Percentiles rank a stretch among this genome's conserved stretches.
Evolutionary conservation across 1,140 invertebrate genomes (phyloP).

Genomic region (Mercenaria mercenaria): DNA sequence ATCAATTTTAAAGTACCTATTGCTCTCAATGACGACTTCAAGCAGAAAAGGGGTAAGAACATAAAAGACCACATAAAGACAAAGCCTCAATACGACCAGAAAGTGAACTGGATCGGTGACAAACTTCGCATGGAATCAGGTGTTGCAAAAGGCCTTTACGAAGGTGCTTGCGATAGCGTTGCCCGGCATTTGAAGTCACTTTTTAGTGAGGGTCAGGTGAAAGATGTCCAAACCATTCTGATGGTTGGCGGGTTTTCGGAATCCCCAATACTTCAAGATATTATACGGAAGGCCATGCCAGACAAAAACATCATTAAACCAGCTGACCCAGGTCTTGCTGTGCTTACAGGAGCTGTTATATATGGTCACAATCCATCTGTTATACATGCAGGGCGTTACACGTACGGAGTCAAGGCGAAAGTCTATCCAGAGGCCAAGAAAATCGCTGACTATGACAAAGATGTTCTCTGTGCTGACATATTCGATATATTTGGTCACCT

Average conservation of each 20-base stretch:
- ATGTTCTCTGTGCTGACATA: not conserved
- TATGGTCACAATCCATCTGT: not conserved
- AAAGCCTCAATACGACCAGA: not conserved
- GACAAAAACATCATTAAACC: slow-evolving; percentile 16
- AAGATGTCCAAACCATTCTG: slow-evolving; percentile 20
- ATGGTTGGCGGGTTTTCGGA: slow-evolving; percentile 49
- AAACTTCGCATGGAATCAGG: slow-evolving; percentile 8
- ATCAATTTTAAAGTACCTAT: slow-evolving; percentile 35
- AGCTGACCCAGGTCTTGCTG: slow-evolving; percentile 12
- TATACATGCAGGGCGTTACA: not conserved
- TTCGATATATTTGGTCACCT: too few species aligned
- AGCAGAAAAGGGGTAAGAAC: not conserved
- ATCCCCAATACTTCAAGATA: slow-evolving; percentile 28
- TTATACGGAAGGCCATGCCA: not conserved
- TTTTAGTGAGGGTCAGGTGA: not conserved
- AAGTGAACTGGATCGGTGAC: not conserved
- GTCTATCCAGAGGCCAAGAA: not conserved
- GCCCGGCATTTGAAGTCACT: not conserved
- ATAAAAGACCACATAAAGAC: slow-evolving; percentile 6
- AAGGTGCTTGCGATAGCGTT: not conserved
- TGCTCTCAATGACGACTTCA: slow-evolving; percentile 6
- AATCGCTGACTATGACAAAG: not conserved
- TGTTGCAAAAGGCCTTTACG: not conserved
- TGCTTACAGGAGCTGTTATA: slow-evolving; percentile 43
- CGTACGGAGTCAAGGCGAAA: slow-evolving; percentile 19